Percentiles rank a stretch among this genome's conserved stretches.
phyloP scores from a whole-genome alignment of 2,888 invertebrate species.

The Diachrysia chrysitis region DNA sequence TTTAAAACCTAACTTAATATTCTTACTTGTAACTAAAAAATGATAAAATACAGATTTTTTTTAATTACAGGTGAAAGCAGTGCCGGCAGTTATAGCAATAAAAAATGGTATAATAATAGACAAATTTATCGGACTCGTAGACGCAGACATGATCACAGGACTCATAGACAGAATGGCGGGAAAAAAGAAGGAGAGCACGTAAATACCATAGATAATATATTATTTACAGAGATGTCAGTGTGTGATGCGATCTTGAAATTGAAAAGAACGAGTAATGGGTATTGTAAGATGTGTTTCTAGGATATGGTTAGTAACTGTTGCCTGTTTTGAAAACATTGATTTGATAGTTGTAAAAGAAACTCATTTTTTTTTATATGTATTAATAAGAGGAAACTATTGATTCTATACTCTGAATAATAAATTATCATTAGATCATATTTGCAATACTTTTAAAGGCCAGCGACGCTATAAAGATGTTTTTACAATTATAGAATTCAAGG shows the following conservation, averaged over 20 bases:
- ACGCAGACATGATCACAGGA: slow-evolving; percentile 93
- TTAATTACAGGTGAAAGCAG: slow-evolving; percentile 93
- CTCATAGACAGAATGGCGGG: slow-evolving; percentile 91
- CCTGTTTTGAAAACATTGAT: neutral
- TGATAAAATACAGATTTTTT: too few relatives aligned
- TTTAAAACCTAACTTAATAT: too few relatives aligned
- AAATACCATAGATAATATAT: slow-evolving; percentile 38
- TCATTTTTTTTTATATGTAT: too few relatives aligned
- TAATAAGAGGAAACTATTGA: too few relatives aligned
- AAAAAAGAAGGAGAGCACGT: slow-evolving; percentile 72
- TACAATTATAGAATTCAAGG: too few relatives aligned
- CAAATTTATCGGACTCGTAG: slow-evolving; percentile 96
- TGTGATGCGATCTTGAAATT: slow-evolving; percentile 20
- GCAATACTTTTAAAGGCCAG: too few relatives aligned
- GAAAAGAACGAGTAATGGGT: neutral
- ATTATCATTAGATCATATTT: too few relatives aligned
- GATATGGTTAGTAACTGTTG: neutral
- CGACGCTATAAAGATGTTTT: too few relatives aligned
- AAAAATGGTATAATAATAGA: slow-evolving; percentile 95
- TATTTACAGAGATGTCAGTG: slow-evolving; percentile 43
- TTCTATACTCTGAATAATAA: too few relatives aligned
- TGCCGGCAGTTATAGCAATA: slow-evolving; percentile 94
- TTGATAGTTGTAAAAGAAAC: too few relatives aligned
- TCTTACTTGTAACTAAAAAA: too few relatives aligned
- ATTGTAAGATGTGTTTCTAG: neutral